Conservation (phyloP, 2,113 vertebrate genomes). For the Orthochromis indermauri region DNA sequence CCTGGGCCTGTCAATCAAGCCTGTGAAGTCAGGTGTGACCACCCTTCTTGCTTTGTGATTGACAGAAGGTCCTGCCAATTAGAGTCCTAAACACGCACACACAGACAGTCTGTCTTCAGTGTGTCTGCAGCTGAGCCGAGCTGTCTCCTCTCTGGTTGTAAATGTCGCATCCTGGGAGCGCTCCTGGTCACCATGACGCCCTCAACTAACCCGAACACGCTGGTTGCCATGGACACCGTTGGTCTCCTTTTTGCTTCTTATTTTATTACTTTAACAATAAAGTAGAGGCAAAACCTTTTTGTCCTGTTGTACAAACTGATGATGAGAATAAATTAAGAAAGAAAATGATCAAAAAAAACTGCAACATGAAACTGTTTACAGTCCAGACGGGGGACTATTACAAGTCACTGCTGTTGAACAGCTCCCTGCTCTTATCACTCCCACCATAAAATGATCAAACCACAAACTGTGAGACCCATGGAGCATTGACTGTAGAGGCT, state of each 20-base stretch:
- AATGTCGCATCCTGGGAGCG: conserved; percentile 19
- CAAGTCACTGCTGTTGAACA: not conserved
- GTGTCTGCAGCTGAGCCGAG: not conserved
- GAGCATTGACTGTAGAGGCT: not conserved
- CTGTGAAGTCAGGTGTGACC: conserved; percentile 55
- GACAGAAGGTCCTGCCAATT: conserved; percentile 57
- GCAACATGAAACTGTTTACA: not conserved
- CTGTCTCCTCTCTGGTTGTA: conserved; percentile 28
- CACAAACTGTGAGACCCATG: not conserved
- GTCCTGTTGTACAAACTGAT: not conserved
- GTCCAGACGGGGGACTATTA: not conserved
- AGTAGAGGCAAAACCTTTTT: not conserved
- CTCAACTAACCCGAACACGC: not conserved
- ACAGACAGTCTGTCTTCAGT: not conserved
- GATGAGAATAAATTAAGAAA: not conserved
- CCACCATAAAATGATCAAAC: not conserved
- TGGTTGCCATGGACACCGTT: conserved; percentile 2
- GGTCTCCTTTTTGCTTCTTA: not conserved
- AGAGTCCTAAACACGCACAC: conserved; percentile 1
- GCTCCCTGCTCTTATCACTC: not conserved
- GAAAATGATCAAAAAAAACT: not conserved
- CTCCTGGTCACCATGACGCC: not conserved
- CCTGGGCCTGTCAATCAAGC: conserved; percentile 47
- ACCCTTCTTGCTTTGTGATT: conserved; percentile 32
- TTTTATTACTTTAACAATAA: not conserved